Evolutionary conservation across 2,113 vertebrate genomes (phyloP).

Genomic region (Neomonachus schauinslandi): DNA sequence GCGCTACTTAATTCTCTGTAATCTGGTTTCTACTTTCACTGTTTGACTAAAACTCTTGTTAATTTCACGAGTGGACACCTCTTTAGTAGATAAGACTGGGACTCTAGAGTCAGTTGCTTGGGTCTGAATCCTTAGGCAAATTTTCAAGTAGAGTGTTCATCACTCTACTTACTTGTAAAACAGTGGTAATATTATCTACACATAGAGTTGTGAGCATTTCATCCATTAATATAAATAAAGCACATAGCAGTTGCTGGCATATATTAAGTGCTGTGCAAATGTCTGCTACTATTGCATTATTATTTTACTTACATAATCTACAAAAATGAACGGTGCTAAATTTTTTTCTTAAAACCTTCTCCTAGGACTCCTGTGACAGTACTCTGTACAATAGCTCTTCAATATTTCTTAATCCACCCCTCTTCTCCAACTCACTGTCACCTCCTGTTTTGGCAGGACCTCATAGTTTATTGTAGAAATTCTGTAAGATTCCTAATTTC

Average conservation of each 20-base stretch:
- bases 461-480: background rate
- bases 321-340: background rate
- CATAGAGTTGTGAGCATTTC: background rate
- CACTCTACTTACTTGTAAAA: background rate
- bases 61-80: background rate
- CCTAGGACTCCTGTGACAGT: background rate
- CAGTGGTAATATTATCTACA: background rate
- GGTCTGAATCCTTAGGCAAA: background rate
- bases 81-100: background rate
- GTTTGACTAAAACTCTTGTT: background rate
- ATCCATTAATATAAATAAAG: background rate
- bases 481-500: background rate
- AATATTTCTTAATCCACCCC: background rate
- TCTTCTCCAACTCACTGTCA: background rate
- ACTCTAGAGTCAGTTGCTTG: background rate
- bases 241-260: background rate
- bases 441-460: background rate
- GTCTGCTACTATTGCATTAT: background rate
- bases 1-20: background rate
- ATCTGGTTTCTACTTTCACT: background rate
- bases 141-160: background rate
- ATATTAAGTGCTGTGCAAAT: background rate
- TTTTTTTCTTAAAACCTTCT: slow-evolving; percentile 26
- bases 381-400: background rate
- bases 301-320: background rate